Evolutionary conservation across 2,113 vertebrate genomes (phyloP).

Genomic region (Mobula hypostoma): DNA sequence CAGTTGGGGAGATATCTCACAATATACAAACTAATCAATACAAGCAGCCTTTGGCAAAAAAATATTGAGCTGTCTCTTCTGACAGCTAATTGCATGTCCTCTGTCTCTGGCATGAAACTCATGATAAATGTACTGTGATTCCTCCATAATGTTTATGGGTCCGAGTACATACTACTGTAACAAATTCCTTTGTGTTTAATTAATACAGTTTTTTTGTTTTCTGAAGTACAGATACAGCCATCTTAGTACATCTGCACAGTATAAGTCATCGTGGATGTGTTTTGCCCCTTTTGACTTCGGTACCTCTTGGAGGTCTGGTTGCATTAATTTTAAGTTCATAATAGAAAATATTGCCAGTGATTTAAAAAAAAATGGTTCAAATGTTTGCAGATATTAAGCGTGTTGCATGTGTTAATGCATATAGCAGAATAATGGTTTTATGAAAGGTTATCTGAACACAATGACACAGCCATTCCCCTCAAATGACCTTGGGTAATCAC

Average conservation of each 20-base stretch:
- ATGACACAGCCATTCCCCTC: background rate
- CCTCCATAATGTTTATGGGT: background rate
- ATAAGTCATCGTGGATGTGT: background rate
- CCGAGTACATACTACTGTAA: background rate
- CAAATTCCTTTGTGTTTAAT: conserved; percentile 7
- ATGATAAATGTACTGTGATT: conserved; percentile 29
- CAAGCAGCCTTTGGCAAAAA: conserved; percentile 16
- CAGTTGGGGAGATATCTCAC: background rate
- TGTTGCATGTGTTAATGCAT: conserved; percentile 12
- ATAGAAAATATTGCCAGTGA: conserved; percentile 13
- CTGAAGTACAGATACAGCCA: background rate
- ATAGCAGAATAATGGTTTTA: background rate
- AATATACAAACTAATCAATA: background rate
- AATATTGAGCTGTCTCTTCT: conserved; percentile 7
- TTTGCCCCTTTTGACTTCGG: background rate
- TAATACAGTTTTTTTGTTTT: background rate
- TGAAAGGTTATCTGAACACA: conserved; percentile 7
- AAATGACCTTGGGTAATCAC: background rate
- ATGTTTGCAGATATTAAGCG: conserved; percentile 4
- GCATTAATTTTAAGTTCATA: background rate
- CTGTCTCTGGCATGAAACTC: conserved; percentile 9
- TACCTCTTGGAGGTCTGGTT: background rate
- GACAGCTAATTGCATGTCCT: conserved; percentile 18
- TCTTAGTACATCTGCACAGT: background rate
- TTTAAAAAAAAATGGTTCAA: conserved; percentile 24